These are phyloP conservation scores for Notothenia coriiceps DNA, from an alignment of 2,113 vertebrate species.

Conservation along the genomic window DNA sequence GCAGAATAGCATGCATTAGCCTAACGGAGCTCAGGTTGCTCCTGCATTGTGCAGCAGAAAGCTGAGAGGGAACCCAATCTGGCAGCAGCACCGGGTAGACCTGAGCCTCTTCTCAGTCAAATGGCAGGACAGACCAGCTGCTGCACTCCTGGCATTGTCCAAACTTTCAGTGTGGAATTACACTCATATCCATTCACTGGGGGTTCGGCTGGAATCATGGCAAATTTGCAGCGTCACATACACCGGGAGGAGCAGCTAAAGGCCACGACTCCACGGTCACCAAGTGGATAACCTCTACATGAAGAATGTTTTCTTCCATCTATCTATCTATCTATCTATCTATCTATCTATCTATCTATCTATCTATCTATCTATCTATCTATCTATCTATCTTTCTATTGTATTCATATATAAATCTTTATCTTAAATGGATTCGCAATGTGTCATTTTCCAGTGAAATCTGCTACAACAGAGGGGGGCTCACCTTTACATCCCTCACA, in stretches of 20 bases:
- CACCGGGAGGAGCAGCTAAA: slow-evolving; percentile 10
- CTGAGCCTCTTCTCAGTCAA: slow-evolving; percentile 69
- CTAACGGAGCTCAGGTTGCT: slow-evolving; percentile 80
- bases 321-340: no score
- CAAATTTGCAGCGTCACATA: slow-evolving; percentile 46
- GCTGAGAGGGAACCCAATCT: slow-evolving; percentile 83
- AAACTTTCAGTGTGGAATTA: slow-evolving; percentile 81
- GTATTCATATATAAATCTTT: no score
- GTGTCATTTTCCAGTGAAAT: not conserved
- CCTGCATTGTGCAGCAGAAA: slow-evolving; percentile 82
- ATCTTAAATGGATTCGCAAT: no score
- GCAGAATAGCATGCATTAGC: slow-evolving; percentile 76
- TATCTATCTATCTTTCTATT: no score
- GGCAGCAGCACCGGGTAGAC: slow-evolving; percentile 60
- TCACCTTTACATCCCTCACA: slow-evolving; percentile 99
- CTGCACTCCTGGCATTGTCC: slow-evolving; percentile 78
- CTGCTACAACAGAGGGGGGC: not conserved
- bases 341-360: no score
- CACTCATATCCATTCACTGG: slow-evolving; percentile 69
- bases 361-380: no score
- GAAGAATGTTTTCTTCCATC: not conserved
- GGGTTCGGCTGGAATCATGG: slow-evolving; percentile 68
- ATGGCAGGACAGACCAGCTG: slow-evolving; percentile 59
- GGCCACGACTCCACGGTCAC: slow-evolving; percentile 10
- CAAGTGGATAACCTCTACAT: not conserved